Conservation (phyloP, 1,140 invertebrate species). For the Conus ventricosus region DNA sequence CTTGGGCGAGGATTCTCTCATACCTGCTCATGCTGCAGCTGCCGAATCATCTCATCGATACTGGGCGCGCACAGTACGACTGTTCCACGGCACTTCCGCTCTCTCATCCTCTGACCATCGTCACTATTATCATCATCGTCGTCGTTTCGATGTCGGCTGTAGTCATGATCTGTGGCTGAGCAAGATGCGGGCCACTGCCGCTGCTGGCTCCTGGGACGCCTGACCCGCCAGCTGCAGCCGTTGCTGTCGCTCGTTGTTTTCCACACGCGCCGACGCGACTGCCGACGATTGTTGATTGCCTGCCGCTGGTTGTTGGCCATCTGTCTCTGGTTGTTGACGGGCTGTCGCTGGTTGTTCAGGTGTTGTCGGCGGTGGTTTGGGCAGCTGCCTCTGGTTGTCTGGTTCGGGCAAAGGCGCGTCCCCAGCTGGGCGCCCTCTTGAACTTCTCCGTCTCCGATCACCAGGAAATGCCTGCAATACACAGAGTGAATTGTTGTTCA, state of each 20-base stretch:
- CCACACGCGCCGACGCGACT: neutral
- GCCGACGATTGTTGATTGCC: neutral
- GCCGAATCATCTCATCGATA: constrained; percentile 85
- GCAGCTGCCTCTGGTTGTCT: neutral
- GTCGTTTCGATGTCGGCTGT: neutral
- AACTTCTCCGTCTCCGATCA: constrained; percentile 70
- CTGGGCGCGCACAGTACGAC: constrained; percentile 78
- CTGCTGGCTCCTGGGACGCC: neutral
- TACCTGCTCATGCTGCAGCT: constrained; percentile 79
- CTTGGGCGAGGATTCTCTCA: constrained; percentile 55
- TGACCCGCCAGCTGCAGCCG: neutral
- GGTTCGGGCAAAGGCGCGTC: neutral
- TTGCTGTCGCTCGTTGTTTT: neutral
- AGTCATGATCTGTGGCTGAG: constrained; percentile 9
- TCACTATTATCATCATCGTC: neutral
- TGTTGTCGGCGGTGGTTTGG: neutral
- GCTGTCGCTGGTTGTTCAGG: neutral
- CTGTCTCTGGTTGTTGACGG: neutral
- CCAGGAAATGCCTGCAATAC: constrained; percentile 66
- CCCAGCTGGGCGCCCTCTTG: constrained; percentile 23
- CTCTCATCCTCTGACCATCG: constrained; percentile 40
- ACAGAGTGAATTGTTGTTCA: neutral
- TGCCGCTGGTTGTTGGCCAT: neutral
- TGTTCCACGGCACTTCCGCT: constrained; percentile 12
- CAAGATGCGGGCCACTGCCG: neutral